Percentiles rank a stretch among this genome's conserved stretches.
Conservation (phyloP, 2,113 vertebrate species). For the Rhadina sibilatrix region DNA sequence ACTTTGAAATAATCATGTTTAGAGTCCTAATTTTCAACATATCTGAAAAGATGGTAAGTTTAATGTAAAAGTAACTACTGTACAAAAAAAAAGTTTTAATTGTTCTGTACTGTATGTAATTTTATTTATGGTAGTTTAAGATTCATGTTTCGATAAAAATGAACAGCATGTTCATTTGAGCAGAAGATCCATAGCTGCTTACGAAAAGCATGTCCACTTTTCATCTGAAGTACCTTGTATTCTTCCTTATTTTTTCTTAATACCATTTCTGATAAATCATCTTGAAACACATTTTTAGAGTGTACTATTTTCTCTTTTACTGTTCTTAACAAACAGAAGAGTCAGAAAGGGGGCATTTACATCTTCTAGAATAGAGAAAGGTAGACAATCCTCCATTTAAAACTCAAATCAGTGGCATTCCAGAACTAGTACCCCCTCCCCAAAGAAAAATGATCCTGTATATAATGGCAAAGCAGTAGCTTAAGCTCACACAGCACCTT, state of each 20-base stretch:
- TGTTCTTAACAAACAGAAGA: slow-evolving; percentile 65
- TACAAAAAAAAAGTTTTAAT: slow-evolving; percentile 76
- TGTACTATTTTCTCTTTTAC: slow-evolving; percentile 65
- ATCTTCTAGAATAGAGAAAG: slow-evolving; percentile 60
- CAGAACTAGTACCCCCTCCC: slow-evolving; percentile 12
- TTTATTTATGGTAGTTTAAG: slow-evolving; percentile 92
- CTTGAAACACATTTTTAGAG: slow-evolving; percentile 64
- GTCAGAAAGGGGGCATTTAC: slow-evolving; percentile 6
- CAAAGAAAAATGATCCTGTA: slow-evolving; percentile 51
- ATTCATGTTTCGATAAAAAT: slow-evolving; percentile 85
- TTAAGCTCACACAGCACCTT: slow-evolving; percentile 72
- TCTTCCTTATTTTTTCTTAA: slow-evolving; percentile 19
- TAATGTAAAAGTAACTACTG: slow-evolving; percentile 87
- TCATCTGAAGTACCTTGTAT: slow-evolving; percentile 45
- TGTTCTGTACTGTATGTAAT: slow-evolving; percentile 78
- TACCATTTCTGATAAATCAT: slow-evolving; percentile 50
- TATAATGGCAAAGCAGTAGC: slow-evolving; percentile 52
- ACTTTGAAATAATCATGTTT: slow-evolving; percentile 80
- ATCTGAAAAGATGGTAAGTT: slow-evolving; percentile 85
- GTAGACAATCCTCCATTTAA: slow-evolving; percentile 72
- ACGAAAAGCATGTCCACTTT: slow-evolving; percentile 63
- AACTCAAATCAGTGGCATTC: slow-evolving; percentile 46
- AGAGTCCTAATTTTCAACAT: slow-evolving; percentile 88
- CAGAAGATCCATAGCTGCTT: slow-evolving; percentile 64
- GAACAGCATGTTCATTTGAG: slow-evolving; percentile 84